phyloP scores from a whole-genome alignment of 1,140 invertebrate species.

The Eciton burchellii region DNA sequence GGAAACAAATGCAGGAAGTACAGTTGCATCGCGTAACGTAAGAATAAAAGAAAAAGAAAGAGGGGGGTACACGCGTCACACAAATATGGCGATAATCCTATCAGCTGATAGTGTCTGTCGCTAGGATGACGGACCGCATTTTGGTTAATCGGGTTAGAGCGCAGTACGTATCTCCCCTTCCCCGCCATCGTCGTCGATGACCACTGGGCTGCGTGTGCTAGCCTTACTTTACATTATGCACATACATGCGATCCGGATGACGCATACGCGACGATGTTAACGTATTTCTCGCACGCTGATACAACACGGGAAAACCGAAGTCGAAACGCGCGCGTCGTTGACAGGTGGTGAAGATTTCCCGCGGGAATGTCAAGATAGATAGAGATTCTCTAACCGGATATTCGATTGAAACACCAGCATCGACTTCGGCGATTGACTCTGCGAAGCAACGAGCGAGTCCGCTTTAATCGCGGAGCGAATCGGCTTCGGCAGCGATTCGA shows the following conservation, averaged over 20 bases:
- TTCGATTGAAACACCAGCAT: neutral
- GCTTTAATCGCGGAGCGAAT: conserved; percentile 26
- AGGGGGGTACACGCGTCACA: neutral
- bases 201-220: neutral
- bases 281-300: conserved; percentile 38
- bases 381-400: conserved; percentile 10
- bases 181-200: conserved; percentile 9
- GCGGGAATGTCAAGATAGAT: conserved; percentile 71
- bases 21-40: neutral
- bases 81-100: conserved; percentile 75
- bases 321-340: conserved; percentile 70
- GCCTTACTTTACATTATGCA: neutral
- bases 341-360: conserved; percentile 66
- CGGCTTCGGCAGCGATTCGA: conserved; percentile 62
- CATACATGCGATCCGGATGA: conserved; percentile 53
- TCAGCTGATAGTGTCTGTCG: conserved; percentile 75
- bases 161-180: neutral
- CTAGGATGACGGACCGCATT: conserved; percentile 70
- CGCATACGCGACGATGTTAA: conserved; percentile 60
- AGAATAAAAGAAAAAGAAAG: neutral
- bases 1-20: neutral
- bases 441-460: neutral
- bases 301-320: conserved; percentile 27
- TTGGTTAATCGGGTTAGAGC: conserved; percentile 61
- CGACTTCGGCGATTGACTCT: no score